Percentiles rank a stretch among this genome's conserved stretches.
These are phyloP conservation scores for Pipistrellus kuhlii DNA, from an alignment of 2,797 vertebrate species.

Conservation along the genomic window DNA sequence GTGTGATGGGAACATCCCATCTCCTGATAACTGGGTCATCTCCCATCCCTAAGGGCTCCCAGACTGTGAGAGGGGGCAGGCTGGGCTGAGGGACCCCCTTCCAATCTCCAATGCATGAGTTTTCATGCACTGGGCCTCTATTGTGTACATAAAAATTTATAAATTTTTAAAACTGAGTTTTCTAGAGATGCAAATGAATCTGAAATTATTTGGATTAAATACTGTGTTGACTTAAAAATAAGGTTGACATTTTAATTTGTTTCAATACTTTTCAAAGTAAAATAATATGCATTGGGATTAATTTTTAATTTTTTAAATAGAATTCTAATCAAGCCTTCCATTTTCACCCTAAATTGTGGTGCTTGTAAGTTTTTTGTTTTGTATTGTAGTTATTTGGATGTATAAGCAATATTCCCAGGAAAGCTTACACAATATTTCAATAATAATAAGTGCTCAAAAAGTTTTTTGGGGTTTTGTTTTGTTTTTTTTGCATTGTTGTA, in stretches of 20 bases:
- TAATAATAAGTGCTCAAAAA: background rate
- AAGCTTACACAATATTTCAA: background rate
- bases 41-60: too few species aligned
- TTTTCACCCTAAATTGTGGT: background rate
- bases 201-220: background rate
- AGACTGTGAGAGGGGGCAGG: too few species aligned
- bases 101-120: too few species aligned
- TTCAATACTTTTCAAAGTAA: background rate
- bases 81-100: too few species aligned
- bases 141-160: background rate
- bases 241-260: background rate
- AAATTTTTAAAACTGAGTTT: background rate
- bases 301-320: background rate
- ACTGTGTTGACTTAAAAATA: background rate
- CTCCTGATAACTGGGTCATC: too few species aligned
- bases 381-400: background rate
- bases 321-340: background rate
- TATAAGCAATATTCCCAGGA: background rate
- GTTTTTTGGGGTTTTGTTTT: background rate
- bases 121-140: too few species aligned
- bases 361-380: background rate
- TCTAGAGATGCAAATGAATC: background rate
- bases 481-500: too few species aligned
- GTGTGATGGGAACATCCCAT: too few species aligned
- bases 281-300: background rate